Conservation (phyloP, 1,140 invertebrate species). For the Drosophila bocki region DNA sequence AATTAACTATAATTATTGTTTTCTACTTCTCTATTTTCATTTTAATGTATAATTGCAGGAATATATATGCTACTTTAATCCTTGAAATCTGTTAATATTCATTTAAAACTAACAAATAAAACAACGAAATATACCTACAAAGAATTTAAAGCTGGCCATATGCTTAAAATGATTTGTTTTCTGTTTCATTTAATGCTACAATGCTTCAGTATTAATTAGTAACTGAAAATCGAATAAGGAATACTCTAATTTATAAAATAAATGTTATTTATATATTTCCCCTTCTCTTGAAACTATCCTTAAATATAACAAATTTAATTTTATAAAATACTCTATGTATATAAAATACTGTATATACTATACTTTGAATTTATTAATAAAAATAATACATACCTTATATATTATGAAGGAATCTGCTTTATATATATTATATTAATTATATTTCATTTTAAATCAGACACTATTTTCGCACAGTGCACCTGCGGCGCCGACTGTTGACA, state of each 20-base stretch:
- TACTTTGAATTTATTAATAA: too few species aligned
- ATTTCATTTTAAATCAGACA: not conserved
- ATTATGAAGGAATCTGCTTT: not conserved
- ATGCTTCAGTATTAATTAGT: not conserved
- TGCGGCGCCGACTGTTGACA: slow-evolving; percentile 51
- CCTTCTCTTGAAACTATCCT: too few species aligned
- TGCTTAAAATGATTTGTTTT: not conserved
- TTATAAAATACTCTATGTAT: too few species aligned
- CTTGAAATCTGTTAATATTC: not conserved
- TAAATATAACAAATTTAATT: too few species aligned
- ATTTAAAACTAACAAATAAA: not conserved
- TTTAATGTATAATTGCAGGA: not conserved
- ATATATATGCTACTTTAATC: not conserved
- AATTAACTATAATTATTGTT: not conserved
- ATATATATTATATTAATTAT: not conserved
- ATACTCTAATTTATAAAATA: not conserved
- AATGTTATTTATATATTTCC: too few species aligned
- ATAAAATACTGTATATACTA: too few species aligned
- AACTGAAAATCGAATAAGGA: not conserved
- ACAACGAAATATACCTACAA: not conserved
- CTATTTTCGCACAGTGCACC: slow-evolving; percentile 5
- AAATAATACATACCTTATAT: too few species aligned
- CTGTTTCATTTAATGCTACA: not conserved
- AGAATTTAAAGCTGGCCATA: not conserved
- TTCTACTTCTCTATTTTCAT: not conserved